These are phyloP conservation scores for Hydrozoanthus gracilis DNA, from an alignment of 92 coral and sea anemone species.

Conservation along the genomic window DNA sequence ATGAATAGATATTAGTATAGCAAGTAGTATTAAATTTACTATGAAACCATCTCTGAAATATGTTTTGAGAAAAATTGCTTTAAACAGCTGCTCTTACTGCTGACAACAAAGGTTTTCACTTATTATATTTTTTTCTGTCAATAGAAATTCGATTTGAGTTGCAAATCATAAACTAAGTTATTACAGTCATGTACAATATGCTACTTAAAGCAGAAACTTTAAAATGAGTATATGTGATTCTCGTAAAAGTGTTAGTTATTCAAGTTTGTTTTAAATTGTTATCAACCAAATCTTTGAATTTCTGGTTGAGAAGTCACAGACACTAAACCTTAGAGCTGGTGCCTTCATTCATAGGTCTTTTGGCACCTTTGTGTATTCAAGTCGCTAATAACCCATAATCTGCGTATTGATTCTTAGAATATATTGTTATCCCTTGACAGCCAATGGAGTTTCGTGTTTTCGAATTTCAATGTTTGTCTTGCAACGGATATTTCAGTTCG, in stretches of 20 bases:
- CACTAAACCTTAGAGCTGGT: not conserved
- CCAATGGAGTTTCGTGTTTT: slow-evolving; percentile 12
- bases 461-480: slow-evolving; percentile 1
- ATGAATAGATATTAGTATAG: no score
- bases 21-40: no score
- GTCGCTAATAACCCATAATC: not conserved
- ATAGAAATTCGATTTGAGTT: no score
- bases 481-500: slow-evolving; percentile 60
- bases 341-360: not conserved
- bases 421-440: not conserved
- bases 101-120: no score
- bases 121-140: no score
- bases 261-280: not conserved
- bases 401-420: slow-evolving; percentile 6
- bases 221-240: no score
- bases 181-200: no score
- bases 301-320: not conserved
- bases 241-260: not conserved
- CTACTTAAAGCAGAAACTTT: no score
- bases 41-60: no score
- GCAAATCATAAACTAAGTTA: no score
- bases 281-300: not conserved
- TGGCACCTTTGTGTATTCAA: not conserved
- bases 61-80: no score
- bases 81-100: no score